A percentile compares a stretch with the other conserved stretches of the same genome.
Evolutionary conservation across 2,888 invertebrate genomes (phyloP).

Genomic region (Tachina fera): DNA sequence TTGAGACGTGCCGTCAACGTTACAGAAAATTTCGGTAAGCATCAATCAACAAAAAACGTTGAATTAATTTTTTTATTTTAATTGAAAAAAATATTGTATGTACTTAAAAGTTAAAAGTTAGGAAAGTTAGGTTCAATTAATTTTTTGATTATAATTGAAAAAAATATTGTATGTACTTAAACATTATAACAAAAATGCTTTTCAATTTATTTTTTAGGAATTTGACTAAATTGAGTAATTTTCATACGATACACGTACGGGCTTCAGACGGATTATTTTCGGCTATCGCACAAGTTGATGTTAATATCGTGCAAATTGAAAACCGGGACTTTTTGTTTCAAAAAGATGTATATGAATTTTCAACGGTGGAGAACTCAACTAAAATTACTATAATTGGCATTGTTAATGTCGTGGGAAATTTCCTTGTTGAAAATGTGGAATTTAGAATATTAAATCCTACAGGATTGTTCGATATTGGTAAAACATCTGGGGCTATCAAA

Average conservation of each 20-base stretch:
- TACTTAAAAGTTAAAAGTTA: too few species aligned
- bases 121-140: too few species aligned
- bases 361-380: constrained; percentile 93
- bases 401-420: constrained; percentile 93
- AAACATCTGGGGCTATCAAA: constrained; percentile 94
- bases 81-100: too few species aligned
- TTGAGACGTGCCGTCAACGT: too few species aligned
- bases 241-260: constrained; percentile 89
- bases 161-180: constrained; percentile 1
- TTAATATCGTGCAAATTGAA: constrained; percentile 87
- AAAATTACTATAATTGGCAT: constrained; percentile 91
- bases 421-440: constrained; percentile 93
- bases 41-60: too few species aligned
- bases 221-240: constrained; percentile 85
- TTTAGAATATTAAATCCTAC: constrained; percentile 94
- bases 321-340: constrained; percentile 92
- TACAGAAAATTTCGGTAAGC: too few species aligned
- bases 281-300: constrained; percentile 87
- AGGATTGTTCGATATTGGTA: constrained; percentile 92
- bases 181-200: not conserved
- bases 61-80: too few species aligned
- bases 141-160: not conserved
- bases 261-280: constrained; percentile 94
- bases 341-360: constrained; percentile 90
- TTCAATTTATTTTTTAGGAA: constrained; percentile 76